phyloP scores from a whole-genome alignment of 2,888 invertebrate genomes.

The Beris morrisii region DNA sequence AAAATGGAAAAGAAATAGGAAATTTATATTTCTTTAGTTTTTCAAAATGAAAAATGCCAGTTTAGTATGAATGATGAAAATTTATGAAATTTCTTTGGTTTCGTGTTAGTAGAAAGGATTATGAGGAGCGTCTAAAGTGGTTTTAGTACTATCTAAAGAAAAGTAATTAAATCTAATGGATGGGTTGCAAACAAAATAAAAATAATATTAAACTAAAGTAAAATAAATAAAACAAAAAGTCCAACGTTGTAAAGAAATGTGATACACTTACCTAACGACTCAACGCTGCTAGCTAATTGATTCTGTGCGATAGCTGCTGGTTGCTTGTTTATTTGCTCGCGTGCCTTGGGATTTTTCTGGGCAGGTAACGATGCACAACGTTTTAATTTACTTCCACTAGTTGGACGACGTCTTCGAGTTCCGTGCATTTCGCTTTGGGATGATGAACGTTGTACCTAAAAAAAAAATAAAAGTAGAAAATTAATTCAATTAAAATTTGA shows the following conservation, averaged over 20 bases:
- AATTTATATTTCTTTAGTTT: background rate
- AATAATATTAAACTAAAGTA: background rate
- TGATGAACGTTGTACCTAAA: constrained; percentile 60
- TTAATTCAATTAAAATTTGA: constrained; percentile 22
- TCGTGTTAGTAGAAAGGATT: too few species aligned
- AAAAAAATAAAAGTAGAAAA: constrained; percentile 27
- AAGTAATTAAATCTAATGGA: background rate
- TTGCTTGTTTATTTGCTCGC: constrained; percentile 42
- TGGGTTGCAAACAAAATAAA: constrained; percentile 3
- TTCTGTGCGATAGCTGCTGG: constrained; percentile 43
- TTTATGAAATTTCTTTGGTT: background rate
- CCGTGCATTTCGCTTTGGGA: constrained; percentile 61
- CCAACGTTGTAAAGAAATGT: background rate
- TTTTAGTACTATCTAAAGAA: background rate
- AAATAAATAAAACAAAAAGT: background rate
- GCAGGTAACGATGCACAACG: constrained; percentile 62
- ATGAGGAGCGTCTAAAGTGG: too few species aligned
- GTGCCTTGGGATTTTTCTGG: constrained; percentile 45
- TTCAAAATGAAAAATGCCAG: background rate
- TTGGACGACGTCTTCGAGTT: constrained; percentile 55
- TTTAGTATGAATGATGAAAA: background rate
- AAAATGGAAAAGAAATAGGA: background rate
- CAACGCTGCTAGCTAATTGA: constrained; percentile 52
- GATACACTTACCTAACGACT: constrained; percentile 52
- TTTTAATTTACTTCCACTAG: constrained; percentile 57